Base-by-base conservation (phyloP, 2,113 vertebrate species). In the Heterochromis multidens region DNA sequence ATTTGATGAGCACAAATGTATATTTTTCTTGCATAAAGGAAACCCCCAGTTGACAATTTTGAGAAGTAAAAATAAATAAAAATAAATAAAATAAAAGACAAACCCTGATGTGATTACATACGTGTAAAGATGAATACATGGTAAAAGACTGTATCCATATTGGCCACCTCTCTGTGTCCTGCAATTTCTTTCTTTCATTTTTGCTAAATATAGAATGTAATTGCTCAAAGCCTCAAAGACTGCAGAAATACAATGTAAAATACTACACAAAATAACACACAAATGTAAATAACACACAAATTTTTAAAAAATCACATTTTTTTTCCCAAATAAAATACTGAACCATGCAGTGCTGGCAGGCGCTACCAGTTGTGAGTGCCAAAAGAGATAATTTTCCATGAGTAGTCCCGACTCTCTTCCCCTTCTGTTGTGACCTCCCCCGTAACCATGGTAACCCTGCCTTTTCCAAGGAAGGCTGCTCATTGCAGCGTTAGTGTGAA, bases 391-490 rank as follows among this genome's bases (percentile, higher is more conserved):
- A 90, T 93, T 93, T 90, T 86, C 82, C 83, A 82, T 62, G 91
- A 93, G 87, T 81, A 85, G 86, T 62, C 83, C 87, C 54, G 67
- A 87, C 81, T 92, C 84, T 60, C 60, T 58, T 91, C 83, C 88
- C 83, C 85, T 85, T 89, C 81, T 90, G 72, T 89, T 85, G 79
- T 89, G 89, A 90, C 87, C 88, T 90, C 82, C 87, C 57, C 58
- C 43, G 91, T 96, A 89, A 57, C 92, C 91, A 95, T 94, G 93
- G 94, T 63, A 93, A 95, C 92, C 52, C 29, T 62, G 77, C 80
- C 33, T 56, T 92, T 89, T 84, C 86, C 84, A 83, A 83, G 76
- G 58, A 83, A 70, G 49, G 84, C 84, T 82, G 79, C 82, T 89
- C 27, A 12, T 83, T 82, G 78, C 84, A 12, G 82, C 46, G 3